phyloP scores from a whole-genome alignment of 1,140 invertebrate species.

The Drosophila suzukii region DNA sequence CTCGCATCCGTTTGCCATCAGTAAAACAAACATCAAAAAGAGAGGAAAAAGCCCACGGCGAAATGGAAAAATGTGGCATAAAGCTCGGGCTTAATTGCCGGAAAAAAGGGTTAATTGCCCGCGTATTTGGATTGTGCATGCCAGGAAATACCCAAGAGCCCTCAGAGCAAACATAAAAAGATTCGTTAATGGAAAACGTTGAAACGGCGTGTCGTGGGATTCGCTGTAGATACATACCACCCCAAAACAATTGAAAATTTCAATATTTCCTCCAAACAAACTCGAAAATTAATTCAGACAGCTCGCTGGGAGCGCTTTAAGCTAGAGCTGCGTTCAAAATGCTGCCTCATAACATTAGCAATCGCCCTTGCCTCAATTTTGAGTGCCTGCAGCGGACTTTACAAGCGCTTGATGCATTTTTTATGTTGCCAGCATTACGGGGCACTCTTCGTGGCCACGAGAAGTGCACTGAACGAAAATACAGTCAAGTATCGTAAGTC shows the following conservation, averaged over 20 bases:
- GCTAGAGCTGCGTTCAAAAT: not conserved
- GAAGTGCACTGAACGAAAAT: slow-evolving; percentile 7
- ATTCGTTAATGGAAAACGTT: slow-evolving; percentile 44
- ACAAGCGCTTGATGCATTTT: slow-evolving; percentile 71
- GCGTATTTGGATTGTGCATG: slow-evolving; percentile 48
- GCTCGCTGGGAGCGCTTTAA: slow-evolving; percentile 36
- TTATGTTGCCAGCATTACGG: slow-evolving; percentile 64
- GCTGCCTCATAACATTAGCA: slow-evolving; percentile 30
- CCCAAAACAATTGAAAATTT: slow-evolving; percentile 41
- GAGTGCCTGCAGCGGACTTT: slow-evolving; percentile 40
- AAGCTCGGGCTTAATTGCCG: slow-evolving; percentile 45
- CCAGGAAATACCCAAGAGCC: slow-evolving; percentile 37
- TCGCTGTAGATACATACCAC: slow-evolving; percentile 4
- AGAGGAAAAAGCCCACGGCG: not conserved
- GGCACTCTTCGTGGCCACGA: slow-evolving; percentile 30
- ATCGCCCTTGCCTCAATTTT: slow-evolving; percentile 10
- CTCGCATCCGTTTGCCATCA: not conserved
- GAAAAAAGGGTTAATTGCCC: slow-evolving; percentile 52
- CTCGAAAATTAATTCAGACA: slow-evolving; percentile 53
- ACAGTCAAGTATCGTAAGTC: not conserved
- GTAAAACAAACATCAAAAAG: slow-evolving; percentile 42
- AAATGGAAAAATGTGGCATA: slow-evolving; percentile 46
- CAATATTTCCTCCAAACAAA: slow-evolving; percentile 1
- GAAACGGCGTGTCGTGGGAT: slow-evolving; percentile 8
- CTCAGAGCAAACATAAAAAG: slow-evolving; percentile 35